Evolutionary conservation across 2,888 invertebrate species (phyloP), one percentile per base, ranked within the genome.

Genomic region (Tipula lateralis): DNA sequence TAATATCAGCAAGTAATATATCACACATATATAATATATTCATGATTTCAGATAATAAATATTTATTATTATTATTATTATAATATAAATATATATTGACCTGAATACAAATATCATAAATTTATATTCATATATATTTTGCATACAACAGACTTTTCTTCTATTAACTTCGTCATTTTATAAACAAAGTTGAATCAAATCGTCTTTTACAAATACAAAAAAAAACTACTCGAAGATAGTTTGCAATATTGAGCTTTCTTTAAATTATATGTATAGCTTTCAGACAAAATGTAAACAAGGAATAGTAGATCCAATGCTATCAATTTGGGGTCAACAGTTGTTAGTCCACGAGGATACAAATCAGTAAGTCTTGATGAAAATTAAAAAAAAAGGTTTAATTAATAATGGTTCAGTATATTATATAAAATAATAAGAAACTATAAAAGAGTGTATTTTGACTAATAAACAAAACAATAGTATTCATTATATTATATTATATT

Each of bases 271-370:
- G 85, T 85, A 85, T 91, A 94, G 94, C 93, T 94, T 94, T 94
- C 94, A 94, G 94, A 94, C 94, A 92, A 94, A 94, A 92, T 93
- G 94, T 93, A 96, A 96, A 94, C 96, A 96, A 94, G 97, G 97
- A 94, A 96, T 97, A 94, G 96, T 97, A 94, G 97, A 97, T 94
- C 97, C 97, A 93, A 97, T 97, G 96, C 96, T 97, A 93, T 96
- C 96, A 93, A 97, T 97, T 93, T 97, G 97, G 97, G 97, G 97
- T 92, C 97, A 97, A 93, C 97, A 97, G 94, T 96, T 97, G 93
- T 96, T 97, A 93, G 96, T 97, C 92, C 96, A 96, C 95, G 97
- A 97, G 95, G 97, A 97, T 93, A 96, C 96, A 91, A 96, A 96
- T 93, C 96, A 96, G 97, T 97, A 96, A 96, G 96, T 96, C 91